These are phyloP conservation scores for Toxonevra muliebris DNA, from an alignment of 2,888 invertebrate genomes.

Conservation along the genomic window DNA sequence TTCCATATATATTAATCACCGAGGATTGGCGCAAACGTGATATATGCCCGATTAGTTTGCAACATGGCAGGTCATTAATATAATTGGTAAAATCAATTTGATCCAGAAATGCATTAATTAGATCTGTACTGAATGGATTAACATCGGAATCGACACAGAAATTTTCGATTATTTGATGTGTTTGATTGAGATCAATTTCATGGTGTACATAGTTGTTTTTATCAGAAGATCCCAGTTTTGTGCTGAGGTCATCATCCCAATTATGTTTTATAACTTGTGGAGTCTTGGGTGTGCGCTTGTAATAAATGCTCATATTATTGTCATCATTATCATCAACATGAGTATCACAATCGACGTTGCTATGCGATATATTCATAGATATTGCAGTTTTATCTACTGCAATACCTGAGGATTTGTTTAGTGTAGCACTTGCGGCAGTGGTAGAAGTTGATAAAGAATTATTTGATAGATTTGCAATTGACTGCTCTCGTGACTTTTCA, in stretches of 20 bases:
- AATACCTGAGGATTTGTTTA: background rate
- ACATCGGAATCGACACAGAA: slow-evolving; percentile 61
- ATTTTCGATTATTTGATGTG: slow-evolving; percentile 46
- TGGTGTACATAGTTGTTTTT: slow-evolving; percentile 45
- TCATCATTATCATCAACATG: slow-evolving; percentile 17
- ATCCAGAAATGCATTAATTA: slow-evolving; percentile 75
- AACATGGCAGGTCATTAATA: slow-evolving; percentile 68
- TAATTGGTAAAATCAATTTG: slow-evolving; percentile 76
- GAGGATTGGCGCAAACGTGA: slow-evolving; percentile 67
- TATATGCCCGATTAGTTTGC: slow-evolving; percentile 68
- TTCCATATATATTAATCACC: slow-evolving; percentile 66
- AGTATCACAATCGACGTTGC: background rate
- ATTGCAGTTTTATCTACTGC: background rate
- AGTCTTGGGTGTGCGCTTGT: slow-evolving; percentile 53
- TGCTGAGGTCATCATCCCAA: slow-evolving; percentile 49
- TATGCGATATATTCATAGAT: background rate
- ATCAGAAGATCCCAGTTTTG: slow-evolving; percentile 11
- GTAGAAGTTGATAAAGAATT: background rate
- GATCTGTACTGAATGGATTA: slow-evolving; percentile 83
- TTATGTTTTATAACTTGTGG: slow-evolving; percentile 46
- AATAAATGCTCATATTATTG: slow-evolving; percentile 57
- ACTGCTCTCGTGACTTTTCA: background rate
- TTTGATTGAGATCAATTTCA: slow-evolving; percentile 48
- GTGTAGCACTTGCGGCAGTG: slow-evolving; percentile 7
- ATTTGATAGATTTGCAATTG: background rate